Evolutionary conservation across 2,797 vertebrate genomes (phyloP), one percentile per base, ranked within the genome.

Genomic region (Heteromormyrus szaboi): DNA sequence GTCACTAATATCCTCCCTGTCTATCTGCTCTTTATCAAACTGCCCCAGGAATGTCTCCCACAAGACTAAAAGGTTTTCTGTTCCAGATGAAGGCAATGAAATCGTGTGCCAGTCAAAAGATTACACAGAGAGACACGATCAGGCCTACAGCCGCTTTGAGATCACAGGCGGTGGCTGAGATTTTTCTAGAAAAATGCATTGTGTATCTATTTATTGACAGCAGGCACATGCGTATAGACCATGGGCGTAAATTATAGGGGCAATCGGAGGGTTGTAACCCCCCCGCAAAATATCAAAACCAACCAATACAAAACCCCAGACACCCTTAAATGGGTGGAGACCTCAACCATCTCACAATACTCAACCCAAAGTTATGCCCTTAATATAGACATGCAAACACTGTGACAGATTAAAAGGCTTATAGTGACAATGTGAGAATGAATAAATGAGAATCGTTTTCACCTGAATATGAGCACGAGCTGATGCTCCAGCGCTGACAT

Each of bases 131-230:
- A 62, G 56, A 87, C 72, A 3, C 44, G 79, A 88, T 88, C 81
- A 89, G 59, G 51, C 59, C 56, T 17, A 6, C 29, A 56, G 25
- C 46, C 19, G 11, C 56, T 62, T 46, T 89, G 8, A 72, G 53
- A 33, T 56, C 59, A 72, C 22, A 59, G 65, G 4, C 56, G 4
- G n/a, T 12, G 53, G 81, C 81, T 25, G n/a, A 48, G 33, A 84
- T 88, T 56, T 89, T 85, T 29, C 48, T 29, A 48, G 81, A 25
- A 51, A 83, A 76, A 54, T 72, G 29, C 41, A 72, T 9, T 56
- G 76, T 86, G 86, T 87, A 89, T 92, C 65, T 88, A 56, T 90
- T 68, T 88, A 90, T 90, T 89, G 81, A 72, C 81, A 86, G 50
- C 90, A 90, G 83, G 83, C 87, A 59, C 90, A 88, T 85, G 89